phyloP scores from a whole-genome alignment of 2,888 invertebrate genomes.

The Arrhopalites spinosus region DNA sequence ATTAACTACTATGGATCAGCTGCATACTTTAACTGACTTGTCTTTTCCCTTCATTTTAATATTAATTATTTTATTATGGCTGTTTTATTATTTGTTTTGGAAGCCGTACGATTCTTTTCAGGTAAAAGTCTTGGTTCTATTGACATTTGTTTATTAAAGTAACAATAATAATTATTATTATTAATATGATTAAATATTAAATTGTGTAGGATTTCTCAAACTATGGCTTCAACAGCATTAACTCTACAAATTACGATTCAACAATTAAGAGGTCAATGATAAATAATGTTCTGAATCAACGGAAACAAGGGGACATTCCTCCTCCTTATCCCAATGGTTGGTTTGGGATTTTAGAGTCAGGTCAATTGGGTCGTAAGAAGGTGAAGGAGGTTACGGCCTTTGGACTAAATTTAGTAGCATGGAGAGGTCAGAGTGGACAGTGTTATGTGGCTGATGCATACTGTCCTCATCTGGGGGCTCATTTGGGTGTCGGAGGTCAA shows the following conservation, averaged over 20 bases:
- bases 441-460: conserved; percentile 79
- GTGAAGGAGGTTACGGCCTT: not conserved
- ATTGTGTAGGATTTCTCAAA: too few species aligned
- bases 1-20: too few species aligned
- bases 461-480: conserved; percentile 89
- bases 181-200: too few species aligned
- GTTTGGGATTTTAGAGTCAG: not conserved
- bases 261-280: not conserved
- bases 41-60: too few species aligned
- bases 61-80: too few species aligned
- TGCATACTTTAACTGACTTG: too few species aligned
- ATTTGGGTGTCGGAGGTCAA: conserved; percentile 78
- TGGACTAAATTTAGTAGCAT: conserved; percentile 74
- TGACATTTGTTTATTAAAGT: too few species aligned
- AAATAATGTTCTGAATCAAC: not conserved
- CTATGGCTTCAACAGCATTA: too few species aligned
- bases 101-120: too few species aligned
- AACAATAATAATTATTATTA: too few species aligned
- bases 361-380: not conserved
- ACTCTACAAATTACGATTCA: not conserved
- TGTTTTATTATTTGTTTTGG: too few species aligned
- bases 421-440: conserved; percentile 67
- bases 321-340: conserved; percentile 13
- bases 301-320: not conserved
- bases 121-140: too few species aligned